Evolutionary conservation across 2,888 invertebrate genomes (phyloP).

Genomic region (Polydrusus cervinus): DNA sequence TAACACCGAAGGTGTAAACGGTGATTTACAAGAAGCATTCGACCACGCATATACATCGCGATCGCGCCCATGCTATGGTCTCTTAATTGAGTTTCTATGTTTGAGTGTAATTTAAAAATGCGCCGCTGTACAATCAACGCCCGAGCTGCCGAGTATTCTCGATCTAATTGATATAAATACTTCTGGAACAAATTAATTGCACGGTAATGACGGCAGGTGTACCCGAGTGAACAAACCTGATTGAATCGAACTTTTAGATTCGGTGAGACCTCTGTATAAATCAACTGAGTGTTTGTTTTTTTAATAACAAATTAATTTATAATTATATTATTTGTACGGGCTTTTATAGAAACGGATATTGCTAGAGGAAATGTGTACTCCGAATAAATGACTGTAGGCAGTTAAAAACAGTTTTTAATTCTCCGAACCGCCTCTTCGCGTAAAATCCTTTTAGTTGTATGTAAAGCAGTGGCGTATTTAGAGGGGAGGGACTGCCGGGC

Average conservation of each 20-base stretch:
- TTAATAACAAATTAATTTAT: no score
- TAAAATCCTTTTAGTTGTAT: no score
- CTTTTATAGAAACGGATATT: no score
- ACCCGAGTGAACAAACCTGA: conserved; percentile 38
- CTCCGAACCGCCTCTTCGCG: no score
- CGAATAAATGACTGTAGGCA: no score
- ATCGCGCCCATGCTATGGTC: conserved; percentile 27
- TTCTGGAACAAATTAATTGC: conserved; percentile 59
- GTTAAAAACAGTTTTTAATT: no score
- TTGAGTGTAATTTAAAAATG: conserved; percentile 25
- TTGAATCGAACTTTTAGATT: neutral
- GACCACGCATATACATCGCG: conserved; percentile 10
- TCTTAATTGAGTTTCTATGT: conserved; percentile 50
- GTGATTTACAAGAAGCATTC: conserved; percentile 42
- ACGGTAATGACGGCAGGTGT: conserved; percentile 56
- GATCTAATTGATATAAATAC: conserved; percentile 62
- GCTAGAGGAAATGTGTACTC: no score
- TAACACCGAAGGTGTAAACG: conserved; percentile 19
- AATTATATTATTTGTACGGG: no score
- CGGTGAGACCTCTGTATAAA: neutral
- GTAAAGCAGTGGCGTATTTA: no score
- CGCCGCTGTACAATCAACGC: conserved; percentile 8
- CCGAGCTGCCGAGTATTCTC: conserved; percentile 43
- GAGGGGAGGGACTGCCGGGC: no score
- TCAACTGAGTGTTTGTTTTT: no score